These are phyloP conservation scores for Crocallis elinguaria DNA, from an alignment of 2,888 invertebrate species.

Conservation along the genomic window DNA sequence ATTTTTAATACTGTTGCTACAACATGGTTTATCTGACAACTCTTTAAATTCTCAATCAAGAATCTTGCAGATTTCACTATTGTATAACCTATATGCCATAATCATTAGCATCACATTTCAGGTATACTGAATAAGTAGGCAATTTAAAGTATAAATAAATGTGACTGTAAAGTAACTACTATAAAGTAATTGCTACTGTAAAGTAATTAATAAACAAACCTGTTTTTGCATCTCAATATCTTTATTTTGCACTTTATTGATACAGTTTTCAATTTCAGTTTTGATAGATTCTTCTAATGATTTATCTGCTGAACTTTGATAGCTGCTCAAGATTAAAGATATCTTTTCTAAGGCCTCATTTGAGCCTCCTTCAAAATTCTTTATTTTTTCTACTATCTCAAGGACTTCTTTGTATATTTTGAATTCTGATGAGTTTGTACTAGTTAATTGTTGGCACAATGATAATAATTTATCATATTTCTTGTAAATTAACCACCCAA, in stretches of 20 bases:
- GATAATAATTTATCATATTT: constrained; percentile 84
- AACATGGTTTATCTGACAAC: no score
- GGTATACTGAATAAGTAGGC: no score
- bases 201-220: constrained; percentile 53
- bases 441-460: constrained; percentile 52
- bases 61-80: no score
- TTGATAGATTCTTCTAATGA: constrained; percentile 77
- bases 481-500: constrained; percentile 88
- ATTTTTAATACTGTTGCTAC: no score
- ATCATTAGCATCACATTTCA: no score
- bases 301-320: constrained; percentile 42
- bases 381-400: constrained; percentile 56
- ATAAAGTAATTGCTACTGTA: not conserved
- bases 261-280: constrained; percentile 80
- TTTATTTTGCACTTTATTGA: constrained; percentile 80
- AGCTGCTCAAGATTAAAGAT: constrained; percentile 48
- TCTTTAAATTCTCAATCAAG: no score
- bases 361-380: constrained; percentile 43
- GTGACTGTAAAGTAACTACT: no score
- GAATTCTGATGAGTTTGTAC: constrained; percentile 49
- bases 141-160: no score
- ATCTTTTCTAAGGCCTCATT: constrained; percentile 55
- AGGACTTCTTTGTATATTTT: constrained; percentile 65
- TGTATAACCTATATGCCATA: no score
- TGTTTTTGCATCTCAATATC: constrained; percentile 85